Evolutionary conservation across 1,140 invertebrate genomes (phyloP), one percentile per base, ranked within the genome.

Genomic region (Danaus plexippus): DNA sequence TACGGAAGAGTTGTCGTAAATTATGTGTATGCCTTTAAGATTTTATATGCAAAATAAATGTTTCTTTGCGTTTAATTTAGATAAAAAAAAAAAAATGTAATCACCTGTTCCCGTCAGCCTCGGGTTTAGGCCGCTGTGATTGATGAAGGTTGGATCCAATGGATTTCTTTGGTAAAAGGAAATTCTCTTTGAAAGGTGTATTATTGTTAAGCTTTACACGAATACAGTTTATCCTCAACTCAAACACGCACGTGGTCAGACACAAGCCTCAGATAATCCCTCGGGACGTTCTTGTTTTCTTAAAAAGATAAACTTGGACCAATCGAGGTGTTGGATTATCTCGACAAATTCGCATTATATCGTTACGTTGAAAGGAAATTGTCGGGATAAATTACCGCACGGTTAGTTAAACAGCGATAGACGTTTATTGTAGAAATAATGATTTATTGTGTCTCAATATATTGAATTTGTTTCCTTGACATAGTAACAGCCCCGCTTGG

Each of bases 341-440:
- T 73, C 69, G 64, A 80, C 71, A 77, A 78, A 80, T 77, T 79
- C 79, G 65, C 69, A 73, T 82, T 77, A 80, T 75, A 75, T 77
- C 73, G 66, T 59, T 63, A 63, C 71, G 71, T 72, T 73, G 76
- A 75, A 80, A 75, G 62, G 69, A 78, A 83, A 79, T 76, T 75
- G 78, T 73, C 71, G 61, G 48, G 62, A 71, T 66, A 63, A 77
- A 74, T 75, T 70, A 71, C 68, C 63, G 62, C 59, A 75, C 69
- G 77, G 72, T 78, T 84, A 80, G 78, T 81, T 81, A 77, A 77
- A 81, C 78, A 80, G 68, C 67, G 66, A 71, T 78, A 74, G 78
- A 75, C 69, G 67, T 69, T 56, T 69, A 64, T 60, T 71, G 77
- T 66, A 75, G 73, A 80, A 80, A 78, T 67, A 69, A 69, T 71